Conservation (phyloP, 2,797 vertebrate genomes). For the Microctenopoma steveboyesi region DNA sequence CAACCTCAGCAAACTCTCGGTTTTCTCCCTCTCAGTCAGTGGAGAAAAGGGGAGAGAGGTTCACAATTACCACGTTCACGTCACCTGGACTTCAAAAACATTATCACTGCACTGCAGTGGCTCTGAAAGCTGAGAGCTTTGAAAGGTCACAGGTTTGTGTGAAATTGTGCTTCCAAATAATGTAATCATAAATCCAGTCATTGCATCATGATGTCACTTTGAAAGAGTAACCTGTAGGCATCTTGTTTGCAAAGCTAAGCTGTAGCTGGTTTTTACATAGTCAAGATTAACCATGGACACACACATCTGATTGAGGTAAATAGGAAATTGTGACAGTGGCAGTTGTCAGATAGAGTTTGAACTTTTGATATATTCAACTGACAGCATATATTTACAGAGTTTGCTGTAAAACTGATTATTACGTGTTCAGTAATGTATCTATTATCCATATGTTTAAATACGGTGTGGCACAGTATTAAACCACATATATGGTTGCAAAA, state of each 20-base stretch:
- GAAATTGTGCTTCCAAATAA: constrained; percentile 58
- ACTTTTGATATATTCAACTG: too few species aligned
- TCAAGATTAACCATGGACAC: too few species aligned
- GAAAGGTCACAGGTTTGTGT: constrained; percentile 64
- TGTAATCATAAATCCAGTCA: constrained; percentile 34
- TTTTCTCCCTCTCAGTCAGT: constrained; percentile 62
- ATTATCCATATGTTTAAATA: too few species aligned
- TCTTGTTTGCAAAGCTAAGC: constrained; percentile 1
- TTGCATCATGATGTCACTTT: constrained; percentile 6
- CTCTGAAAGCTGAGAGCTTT: constrained; percentile 44
- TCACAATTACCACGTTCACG: constrained; percentile 66
- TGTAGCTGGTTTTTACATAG: too few species aligned
- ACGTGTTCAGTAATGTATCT: too few species aligned
- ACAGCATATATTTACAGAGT: too few species aligned
- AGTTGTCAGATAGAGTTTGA: too few species aligned
- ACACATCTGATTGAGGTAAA: too few species aligned
- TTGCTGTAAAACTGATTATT: too few species aligned
- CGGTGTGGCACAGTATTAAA: too few species aligned
- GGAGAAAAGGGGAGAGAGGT: constrained; percentile 59
- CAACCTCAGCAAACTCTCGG: constrained; percentile 66
- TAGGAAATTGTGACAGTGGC: too few species aligned
- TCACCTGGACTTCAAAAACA: constrained; percentile 59
- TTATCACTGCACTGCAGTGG: constrained; percentile 58
- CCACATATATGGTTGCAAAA: too few species aligned
- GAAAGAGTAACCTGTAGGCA: constrained; percentile 13